Evolutionary conservation across 2,113 vertebrate genomes (phyloP), one percentile per base, ranked within the genome.

Genomic region (Astatoreochromis straeleni): DNA sequence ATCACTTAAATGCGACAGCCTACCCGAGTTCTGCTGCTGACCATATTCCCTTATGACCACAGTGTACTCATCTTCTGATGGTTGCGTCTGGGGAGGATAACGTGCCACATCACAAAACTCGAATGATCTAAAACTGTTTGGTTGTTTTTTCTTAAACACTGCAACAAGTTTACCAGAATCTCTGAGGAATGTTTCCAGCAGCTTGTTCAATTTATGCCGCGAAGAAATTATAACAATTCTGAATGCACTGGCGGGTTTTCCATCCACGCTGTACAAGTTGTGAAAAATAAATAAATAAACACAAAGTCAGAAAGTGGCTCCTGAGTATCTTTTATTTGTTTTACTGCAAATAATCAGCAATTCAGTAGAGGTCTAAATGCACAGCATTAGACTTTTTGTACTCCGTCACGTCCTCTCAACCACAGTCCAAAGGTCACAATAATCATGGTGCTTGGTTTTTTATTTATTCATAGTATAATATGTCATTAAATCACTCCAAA

Each of bases 371-470:
- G 73, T 92, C 89, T 87, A 49, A 42, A 94, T 93, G 91, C 90
- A 87, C 92, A 93, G 91, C 92, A 91, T 91, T 85, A 89, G 92
- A 92, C 88, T 45, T 68, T 85, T 5, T 81, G 26, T 58, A 78
- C 16, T 60, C 81, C 86, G 54, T 33, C 78, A 60, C n/a, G n/a
- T 49, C 80, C 49, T 81, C 21, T 26, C 26, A 80, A 58, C 60
- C n/a, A 55, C 40, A 80, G 75, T 79, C 12, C 17, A 42, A 78
- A 21, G 49, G 35, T 88, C 85, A 87, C 42, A 85, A 88, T 82
- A 87, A 84, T 80, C 68, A 89, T 81, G 49, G 58, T 80, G 63
- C 80, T 29, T 63, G 33, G 2, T 26, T 49, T 58, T 33, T 73
- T 60, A 7, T 29, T 58, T 58, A 14, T 19, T 73, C n/a, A 78